Conservation (phyloP, 1,140 invertebrate genomes). For the Hyles euphorbiae region DNA sequence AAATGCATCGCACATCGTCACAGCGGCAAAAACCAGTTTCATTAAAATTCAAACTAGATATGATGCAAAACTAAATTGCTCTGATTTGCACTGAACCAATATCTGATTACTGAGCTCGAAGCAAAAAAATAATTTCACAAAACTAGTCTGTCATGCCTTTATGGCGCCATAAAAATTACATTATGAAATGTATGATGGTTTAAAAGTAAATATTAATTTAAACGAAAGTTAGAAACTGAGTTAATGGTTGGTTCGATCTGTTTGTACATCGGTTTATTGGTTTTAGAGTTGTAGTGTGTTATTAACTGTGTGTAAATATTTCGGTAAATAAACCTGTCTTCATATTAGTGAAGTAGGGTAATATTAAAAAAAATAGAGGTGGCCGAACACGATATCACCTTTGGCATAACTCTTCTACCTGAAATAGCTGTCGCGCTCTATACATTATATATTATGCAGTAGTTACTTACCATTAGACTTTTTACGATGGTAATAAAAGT, state of each 20-base stretch:
- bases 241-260: constrained; percentile 10
- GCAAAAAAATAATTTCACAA: constrained; percentile 9
- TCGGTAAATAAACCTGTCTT: no score
- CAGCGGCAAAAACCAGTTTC: constrained; percentile 2
- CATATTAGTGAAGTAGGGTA: no score
- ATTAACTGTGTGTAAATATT: no score
- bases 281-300: no score
- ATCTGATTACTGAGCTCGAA: constrained; percentile 5
- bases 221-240: constrained; percentile 10
- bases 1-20: constrained; percentile 3
- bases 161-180: constrained; percentile 13
- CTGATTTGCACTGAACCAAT: constrained; percentile 11
- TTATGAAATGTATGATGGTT: constrained; percentile 19
- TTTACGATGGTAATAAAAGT: no score
- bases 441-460: no score
- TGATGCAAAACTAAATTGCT: constrained; percentile 10
- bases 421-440: no score
- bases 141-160: constrained; percentile 10
- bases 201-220: constrained; percentile 13
- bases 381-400: no score
- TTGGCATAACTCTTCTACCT: no score
- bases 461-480: no score
- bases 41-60: constrained; percentile 3
- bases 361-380: no score
- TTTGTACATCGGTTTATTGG: constrained; percentile 4